Conservation (phyloP, 2,113 vertebrate genomes). For the Pelecanus crispus region DNA sequence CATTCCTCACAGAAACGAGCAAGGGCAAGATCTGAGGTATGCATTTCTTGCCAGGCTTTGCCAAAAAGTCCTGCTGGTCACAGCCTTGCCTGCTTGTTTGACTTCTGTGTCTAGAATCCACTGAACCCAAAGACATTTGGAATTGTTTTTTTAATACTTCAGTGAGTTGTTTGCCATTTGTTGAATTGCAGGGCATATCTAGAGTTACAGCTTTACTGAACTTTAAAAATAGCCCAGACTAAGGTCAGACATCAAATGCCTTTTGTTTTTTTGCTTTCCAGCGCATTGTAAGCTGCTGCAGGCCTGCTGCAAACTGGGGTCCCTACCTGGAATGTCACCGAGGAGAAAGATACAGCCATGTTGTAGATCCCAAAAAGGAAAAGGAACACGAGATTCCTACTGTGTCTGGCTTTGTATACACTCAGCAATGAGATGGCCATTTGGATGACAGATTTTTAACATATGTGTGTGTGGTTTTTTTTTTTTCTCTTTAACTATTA, state of each 20-base stretch:
- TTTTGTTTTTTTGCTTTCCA: slow-evolving; percentile 50
- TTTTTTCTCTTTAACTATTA: background rate
- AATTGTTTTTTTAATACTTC: background rate
- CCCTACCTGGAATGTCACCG: slow-evolving; percentile 85
- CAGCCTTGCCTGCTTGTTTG: background rate
- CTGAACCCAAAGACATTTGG: background rate
- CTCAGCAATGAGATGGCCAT: slow-evolving; percentile 1
- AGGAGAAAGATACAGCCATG: slow-evolving; percentile 78
- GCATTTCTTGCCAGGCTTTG: background rate
- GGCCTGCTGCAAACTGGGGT: slow-evolving; percentile 83
- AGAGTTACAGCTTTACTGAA: background rate
- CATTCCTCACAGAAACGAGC: background rate
- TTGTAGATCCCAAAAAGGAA: slow-evolving; percentile 13
- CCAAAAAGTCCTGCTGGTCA: background rate
- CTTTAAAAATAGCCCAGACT: background rate
- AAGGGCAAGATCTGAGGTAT: background rate
- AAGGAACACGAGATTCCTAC: slow-evolving; percentile 70
- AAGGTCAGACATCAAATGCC: background rate
- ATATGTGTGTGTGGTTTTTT: background rate
- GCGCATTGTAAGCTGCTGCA: slow-evolving; percentile 79
- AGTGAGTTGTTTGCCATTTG: background rate
- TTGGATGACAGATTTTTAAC: background rate
- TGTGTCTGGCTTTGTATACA: background rate
- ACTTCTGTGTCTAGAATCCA: background rate
- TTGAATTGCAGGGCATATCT: background rate